phyloP scores from a whole-genome alignment of 2,113 vertebrate species.

The Balaenoptera acutorostrata region DNA sequence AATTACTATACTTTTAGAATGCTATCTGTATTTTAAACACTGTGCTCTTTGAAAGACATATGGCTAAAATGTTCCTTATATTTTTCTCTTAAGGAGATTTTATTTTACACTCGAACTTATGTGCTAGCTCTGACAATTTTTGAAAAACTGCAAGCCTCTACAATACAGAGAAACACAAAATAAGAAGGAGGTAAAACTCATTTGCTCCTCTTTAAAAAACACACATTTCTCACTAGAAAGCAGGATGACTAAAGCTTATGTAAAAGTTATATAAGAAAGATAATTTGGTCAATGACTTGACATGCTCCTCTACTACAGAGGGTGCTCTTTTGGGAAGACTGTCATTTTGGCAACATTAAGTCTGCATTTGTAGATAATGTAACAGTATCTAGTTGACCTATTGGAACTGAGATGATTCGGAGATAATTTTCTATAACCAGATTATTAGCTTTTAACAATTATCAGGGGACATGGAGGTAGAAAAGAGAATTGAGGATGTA shows the following conservation, averaged over 20 bases:
- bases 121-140: neutral
- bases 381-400: neutral
- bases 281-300: neutral
- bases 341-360: neutral
- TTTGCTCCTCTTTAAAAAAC: neutral
- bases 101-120: conserved; percentile 13
- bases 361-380: neutral
- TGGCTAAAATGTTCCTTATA: neutral
- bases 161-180: conserved; percentile 17
- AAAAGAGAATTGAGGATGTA: neutral
- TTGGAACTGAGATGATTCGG: neutral
- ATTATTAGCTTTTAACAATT: conserved; percentile 40
- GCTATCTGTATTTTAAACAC: conserved; percentile 43
- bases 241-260: neutral
- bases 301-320: neutral
- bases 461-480: neutral
- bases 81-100: conserved; percentile 43
- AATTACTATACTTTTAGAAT: conserved; percentile 48
- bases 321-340: neutral
- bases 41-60: conserved; percentile 7
- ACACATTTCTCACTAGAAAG: neutral
- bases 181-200: neutral
- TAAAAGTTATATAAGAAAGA: neutral
- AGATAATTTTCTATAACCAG: neutral
- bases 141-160: neutral